Evolutionary conservation across 92 coral and sea anemone species (phyloP), one percentile per base, ranked within the genome.

Genomic region (Phenganax marumi): DNA sequence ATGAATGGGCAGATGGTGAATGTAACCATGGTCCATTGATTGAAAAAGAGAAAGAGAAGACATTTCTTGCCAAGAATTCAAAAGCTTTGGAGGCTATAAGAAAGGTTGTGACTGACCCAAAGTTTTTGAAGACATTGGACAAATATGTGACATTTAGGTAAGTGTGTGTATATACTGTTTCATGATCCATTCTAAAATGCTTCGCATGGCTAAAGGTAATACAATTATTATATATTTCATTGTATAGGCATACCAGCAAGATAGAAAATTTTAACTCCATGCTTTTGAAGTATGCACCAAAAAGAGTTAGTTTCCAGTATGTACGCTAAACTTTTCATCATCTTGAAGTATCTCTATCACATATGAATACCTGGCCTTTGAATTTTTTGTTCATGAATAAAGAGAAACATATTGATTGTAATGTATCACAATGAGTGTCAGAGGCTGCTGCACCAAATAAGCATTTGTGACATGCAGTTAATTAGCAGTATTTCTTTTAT

Each of bases 11-110:
- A 46, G 90, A 58, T 13, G 90, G 90, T 13, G 46, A 55, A 46
- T 91, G 97, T 25, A 47, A 75, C 6, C 97, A 91, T 85, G 92
- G 89, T 6, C 91, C 92, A 23, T 75, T 91, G 0, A 86, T 91
- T 11, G 84, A 84, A 25, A 52, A 62, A 0, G 91, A 91, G 84
- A 66, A 62, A 7, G 88, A 65, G 13, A 83, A 86, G 58, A 49
- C 82, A 13, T 55, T 56, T 18, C 69, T 89, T 0, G 81, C 86
- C 23, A 89, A 86, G 73, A 70, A 54, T 21, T 77, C 84, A 1
- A 86, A 86, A 60, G 75, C 90, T 7, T 85, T 85, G 46, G 87
- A 87, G 72, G 93, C 85, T 0, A 14, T 87, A 11, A 53, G 85
- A 49, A 90, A 87, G 49, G 58, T 87, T 6, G 87, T 87, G 21